Evolutionary conservation across 2,113 vertebrate species (phyloP), one percentile per base, ranked within the genome.

Genomic region (Macaca nemestrina): DNA sequence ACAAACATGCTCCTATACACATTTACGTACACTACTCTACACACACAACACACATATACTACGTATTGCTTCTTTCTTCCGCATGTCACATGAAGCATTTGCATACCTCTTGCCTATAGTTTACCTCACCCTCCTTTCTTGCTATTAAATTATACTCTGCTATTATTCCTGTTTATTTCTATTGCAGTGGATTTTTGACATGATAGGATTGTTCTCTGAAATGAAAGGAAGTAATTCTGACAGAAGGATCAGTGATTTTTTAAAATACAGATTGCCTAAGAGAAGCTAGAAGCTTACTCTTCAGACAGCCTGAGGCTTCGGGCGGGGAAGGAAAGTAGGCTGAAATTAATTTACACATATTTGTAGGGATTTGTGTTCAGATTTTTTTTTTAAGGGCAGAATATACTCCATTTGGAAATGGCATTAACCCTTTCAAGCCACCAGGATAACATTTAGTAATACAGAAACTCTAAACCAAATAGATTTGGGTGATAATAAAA

Each of bases 151-250:
- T 87, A 73, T 38, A 81, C 25, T 76, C 82, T 92, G 35, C 50
- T 88, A 89, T 80, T 93, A 86, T 70, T 97, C 89, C 25, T 94
- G 6, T 75, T 83, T 8, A 61, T 75, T 97, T 84, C 76, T 72
- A 38, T 10, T 88, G 52, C 40, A 90, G 76, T 84, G 14, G n/a
- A 89, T 96, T 88, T 90, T 92, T 45, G 48, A 92, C 70, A 94
- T 32, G 45, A 83, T 72, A 85, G 11, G n/a, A 94, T 67, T 96
- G 9, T 83, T 93, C 48, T 81, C 22, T 52, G 59, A 55, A 94
- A 93, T 91, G 88, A 96, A 93, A 86, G 9, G 10, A 88, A 95
- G 13, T 90, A 83, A 22, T 94, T 83, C 48, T 52, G 35, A 84
- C 64, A 80, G 27, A 95, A 90, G 43, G 30, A 57, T 93, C 45